These are phyloP conservation scores for Coranthus polyacanthus DNA, from an alignment of 2,797 vertebrate genomes.

Conservation along the genomic window DNA sequence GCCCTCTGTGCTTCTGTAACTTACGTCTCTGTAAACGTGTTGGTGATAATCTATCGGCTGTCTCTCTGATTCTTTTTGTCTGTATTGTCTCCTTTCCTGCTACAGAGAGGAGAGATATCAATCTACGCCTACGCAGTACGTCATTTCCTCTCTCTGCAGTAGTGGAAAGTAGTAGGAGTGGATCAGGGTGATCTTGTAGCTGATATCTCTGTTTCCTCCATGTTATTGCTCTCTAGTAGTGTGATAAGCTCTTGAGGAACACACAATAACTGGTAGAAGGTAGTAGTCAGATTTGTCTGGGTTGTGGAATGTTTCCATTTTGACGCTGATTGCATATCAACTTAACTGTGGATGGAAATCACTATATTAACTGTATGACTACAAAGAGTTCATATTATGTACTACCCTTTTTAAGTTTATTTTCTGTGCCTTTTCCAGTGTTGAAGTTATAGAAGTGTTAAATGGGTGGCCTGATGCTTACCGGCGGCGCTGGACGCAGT, in stretches of 20 bases:
- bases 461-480: slow-evolving; percentile 84
- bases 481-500: slow-evolving; percentile 96
- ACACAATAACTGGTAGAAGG: slow-evolving; percentile 1
- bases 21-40: slow-evolving; percentile 53
- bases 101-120: slow-evolving; percentile 54
- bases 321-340: not conserved
- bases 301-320: not conserved
- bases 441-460: not conserved
- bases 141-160: slow-evolving; percentile 60
- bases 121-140: slow-evolving; percentile 49
- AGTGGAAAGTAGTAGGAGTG: slow-evolving; percentile 33
- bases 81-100: slow-evolving; percentile 45
- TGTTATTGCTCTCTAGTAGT: slow-evolving; percentile 34
- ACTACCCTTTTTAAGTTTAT: not conserved
- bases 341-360: not conserved
- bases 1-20: slow-evolving; percentile 37
- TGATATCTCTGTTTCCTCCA: slow-evolving; percentile 29
- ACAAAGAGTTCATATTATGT: too few relatives aligned
- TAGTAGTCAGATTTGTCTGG: slow-evolving; percentile 4
- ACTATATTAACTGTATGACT: not conserved
- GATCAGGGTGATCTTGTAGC: slow-evolving; percentile 39
- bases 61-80: slow-evolving; percentile 30
- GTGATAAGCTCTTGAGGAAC: slow-evolving; percentile 36
- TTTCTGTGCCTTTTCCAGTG: not conserved
- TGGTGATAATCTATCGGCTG: slow-evolving; percentile 45